phyloP scores from a whole-genome alignment of 1,140 invertebrate genomes.

The Zaprionus tsacasi region DNA sequence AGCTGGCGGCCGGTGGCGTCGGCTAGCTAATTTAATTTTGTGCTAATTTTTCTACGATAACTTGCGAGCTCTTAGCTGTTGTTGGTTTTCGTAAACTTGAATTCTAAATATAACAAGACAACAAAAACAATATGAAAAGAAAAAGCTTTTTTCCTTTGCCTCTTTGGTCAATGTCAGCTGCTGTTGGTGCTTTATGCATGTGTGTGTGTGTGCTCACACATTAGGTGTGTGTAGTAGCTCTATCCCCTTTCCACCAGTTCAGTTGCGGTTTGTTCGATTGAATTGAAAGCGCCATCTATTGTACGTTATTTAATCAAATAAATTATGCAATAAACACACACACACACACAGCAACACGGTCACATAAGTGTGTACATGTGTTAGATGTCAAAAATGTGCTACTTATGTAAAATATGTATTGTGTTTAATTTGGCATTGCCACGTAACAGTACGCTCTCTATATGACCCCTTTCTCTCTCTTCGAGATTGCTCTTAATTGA shows the following conservation, averaged over 20 bases:
- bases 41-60: not conserved
- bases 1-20: not conserved
- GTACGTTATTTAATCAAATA: conserved; percentile 31
- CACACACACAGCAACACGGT: no score
- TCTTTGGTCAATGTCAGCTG: conserved; percentile 51
- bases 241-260: conserved; percentile 22
- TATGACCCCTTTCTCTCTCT: not conserved
- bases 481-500: conserved; percentile 1
- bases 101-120: conserved; percentile 64
- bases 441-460: conserved; percentile 7
- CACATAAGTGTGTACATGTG: not conserved
- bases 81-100: conserved; percentile 57
- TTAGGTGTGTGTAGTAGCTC: conserved; percentile 10
- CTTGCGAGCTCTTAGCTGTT: no score
- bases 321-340: conserved; percentile 43
- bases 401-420: not conserved
- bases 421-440: conserved; percentile 3
- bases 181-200: not conserved
- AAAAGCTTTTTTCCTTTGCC: conserved; percentile 43
- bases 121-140: conserved; percentile 17
- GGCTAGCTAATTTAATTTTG: conserved; percentile 67
- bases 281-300: conserved; percentile 26
- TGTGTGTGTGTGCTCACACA: not conserved
- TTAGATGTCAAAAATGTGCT: conserved; percentile 19
- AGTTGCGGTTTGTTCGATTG: not conserved